Evolutionary conservation across 30 jellyfish, hydroid and myxozoan species (phyloP).

Genomic region (Haliclystus octoradiatus): DNA sequence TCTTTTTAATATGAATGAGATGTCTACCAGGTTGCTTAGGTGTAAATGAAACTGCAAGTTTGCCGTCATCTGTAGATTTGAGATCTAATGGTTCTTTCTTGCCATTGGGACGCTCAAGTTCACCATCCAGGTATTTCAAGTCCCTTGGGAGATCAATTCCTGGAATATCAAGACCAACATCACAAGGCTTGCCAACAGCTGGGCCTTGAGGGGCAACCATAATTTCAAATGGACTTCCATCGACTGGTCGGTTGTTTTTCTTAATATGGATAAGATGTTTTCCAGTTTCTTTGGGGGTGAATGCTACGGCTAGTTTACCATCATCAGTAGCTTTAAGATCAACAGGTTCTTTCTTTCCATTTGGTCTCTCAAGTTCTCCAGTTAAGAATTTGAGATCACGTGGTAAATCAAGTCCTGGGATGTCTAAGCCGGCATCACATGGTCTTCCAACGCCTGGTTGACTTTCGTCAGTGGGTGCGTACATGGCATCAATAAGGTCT

Average conservation of each 20-base stretch:
- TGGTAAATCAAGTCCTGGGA: too few species aligned
- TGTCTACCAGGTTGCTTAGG: constrained; percentile 81
- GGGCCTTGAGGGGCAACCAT: constrained; percentile 41
- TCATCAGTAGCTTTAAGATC: constrained; percentile 15
- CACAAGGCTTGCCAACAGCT: constrained; percentile 22
- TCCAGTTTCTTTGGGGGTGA: constrained; percentile 32
- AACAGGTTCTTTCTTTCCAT: constrained; percentile 31
- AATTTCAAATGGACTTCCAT: constrained; percentile 62
- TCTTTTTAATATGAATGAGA: constrained; percentile 47
- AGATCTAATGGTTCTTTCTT: not conserved
- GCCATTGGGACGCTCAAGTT: constrained; percentile 53
- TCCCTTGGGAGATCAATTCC: constrained; percentile 33
- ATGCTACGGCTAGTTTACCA: constrained; percentile 6
- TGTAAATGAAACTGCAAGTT: constrained; percentile 49
- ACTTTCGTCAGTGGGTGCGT: constrained; percentile 36
- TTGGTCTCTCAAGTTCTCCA: constrained; percentile 6
- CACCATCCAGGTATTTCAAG: constrained; percentile 16
- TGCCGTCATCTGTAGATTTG: constrained; percentile 11
- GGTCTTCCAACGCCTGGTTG: constrained; percentile 3
- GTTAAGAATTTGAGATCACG: not conserved
- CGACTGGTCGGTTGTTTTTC: constrained; percentile 50
- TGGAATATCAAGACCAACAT: constrained; percentile 13
- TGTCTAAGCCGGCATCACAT: too few species aligned
- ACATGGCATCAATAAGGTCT: not conserved
- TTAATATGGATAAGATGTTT: constrained; percentile 54